Conservation (phyloP, 2,797 vertebrate genomes). For the Emys orbicularis region DNA sequence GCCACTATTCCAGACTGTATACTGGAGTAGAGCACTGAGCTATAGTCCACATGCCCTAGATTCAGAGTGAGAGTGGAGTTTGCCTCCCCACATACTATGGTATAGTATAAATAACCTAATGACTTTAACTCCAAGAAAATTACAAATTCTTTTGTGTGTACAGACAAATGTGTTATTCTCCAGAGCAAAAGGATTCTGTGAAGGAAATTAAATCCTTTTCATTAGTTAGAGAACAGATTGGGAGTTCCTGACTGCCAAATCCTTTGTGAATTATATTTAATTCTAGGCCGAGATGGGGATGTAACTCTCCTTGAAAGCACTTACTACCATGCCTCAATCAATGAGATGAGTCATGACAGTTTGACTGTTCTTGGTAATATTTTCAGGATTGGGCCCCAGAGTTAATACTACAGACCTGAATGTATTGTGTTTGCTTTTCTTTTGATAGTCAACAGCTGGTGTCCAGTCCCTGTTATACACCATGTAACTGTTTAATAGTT, state of each 20-base stretch:
- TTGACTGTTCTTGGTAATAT: not conserved
- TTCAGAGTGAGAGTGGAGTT: not conserved
- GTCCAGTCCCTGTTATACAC: not conserved
- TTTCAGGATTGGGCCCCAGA: not conserved
- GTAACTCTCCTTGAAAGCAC: not conserved
- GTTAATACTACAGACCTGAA: not conserved
- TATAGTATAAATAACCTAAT: not conserved
- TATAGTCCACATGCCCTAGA: not conserved
- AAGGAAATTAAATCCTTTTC: constrained; percentile 25
- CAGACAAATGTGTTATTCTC: not conserved
- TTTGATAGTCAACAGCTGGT: not conserved
- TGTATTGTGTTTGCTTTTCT: not conserved
- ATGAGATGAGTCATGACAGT: not conserved
- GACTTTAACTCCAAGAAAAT: not conserved
- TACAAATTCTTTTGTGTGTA: not conserved
- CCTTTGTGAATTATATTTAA: not conserved
- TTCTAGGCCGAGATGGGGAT: not conserved
- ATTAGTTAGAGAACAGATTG: constrained; percentile 11
- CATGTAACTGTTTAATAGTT: not conserved
- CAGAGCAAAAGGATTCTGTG: constrained; percentile 16
- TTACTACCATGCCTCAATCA: not conserved
- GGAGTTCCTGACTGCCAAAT: constrained; percentile 24
- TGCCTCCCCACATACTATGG: not conserved
- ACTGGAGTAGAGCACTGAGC: not conserved
- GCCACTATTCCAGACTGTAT: not conserved